Evolutionary conservation across 2,113 vertebrate genomes (phyloP), one percentile per base, ranked within the genome.

Genomic region (Saccopteryx bilineata): DNA sequence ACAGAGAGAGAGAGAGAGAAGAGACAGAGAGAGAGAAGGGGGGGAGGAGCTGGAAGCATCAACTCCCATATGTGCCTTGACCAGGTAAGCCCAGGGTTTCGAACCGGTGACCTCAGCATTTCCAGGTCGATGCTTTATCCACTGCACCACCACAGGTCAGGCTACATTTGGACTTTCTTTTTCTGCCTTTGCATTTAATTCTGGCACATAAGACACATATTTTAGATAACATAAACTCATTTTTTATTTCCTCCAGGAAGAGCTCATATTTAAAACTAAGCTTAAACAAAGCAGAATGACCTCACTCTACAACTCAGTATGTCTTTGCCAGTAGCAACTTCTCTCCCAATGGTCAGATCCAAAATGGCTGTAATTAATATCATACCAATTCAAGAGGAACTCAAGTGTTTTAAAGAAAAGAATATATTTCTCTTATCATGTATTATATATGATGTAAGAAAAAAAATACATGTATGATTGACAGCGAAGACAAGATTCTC

Each of bases 381-480:
- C 79, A 69, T 90, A 54, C 86, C 65, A 92, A 46, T 86, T n/a
- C 63, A 39, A 92, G 69, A 90, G 33, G 72, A 89, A 75, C n/a
- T 65, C 54, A 90, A 87, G 19, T 69, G 24, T 69, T 91, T 92
- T 92, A 54, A 84, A 95, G 39, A 92, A 95, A 92, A 92, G 74
- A 83, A 66, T 91, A 81, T 50, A 19, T 94, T 88, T 97, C 94
- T 97, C 96, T 97, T 98, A 96, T 94, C 84, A 2, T 96, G 96
- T 96, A 93, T 97, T 96, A 93, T 97, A 94, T 96, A 92, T 94
- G 94, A 87, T 94, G 95, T 93, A 75, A 31, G 61, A 96, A 96
- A 97, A 96, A 95, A 96, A 92, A 97, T 96, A 95, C 93, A 96
- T 8, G 90, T 92, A 83, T 98, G 81, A 93, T 72, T 97, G 96